Evolutionary conservation across 2,888 invertebrate species (phyloP), one percentile per base, ranked within the genome.

Genomic region (Hyposoter didymator): DNA sequence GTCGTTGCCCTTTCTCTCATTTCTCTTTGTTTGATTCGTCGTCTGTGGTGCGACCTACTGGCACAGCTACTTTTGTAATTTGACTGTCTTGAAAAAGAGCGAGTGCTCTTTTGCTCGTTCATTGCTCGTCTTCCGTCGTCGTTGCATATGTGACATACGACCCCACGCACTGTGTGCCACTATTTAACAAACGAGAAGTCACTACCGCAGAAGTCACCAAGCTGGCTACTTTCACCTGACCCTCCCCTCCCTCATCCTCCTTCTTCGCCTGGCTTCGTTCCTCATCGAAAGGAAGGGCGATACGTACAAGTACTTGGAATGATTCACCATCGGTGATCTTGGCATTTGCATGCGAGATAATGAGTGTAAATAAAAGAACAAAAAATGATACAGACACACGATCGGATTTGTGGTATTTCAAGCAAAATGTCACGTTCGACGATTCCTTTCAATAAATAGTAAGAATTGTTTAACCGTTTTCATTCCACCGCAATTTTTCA

Each of bases 161-260:
- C 86, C 86, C 78, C 70, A 79, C 78, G 78, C 84, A 81, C 66
- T 67, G 55, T 75, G 74, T 69, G 78, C 84, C 80, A 78, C 85
- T 64, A 81, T 59, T 70, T 84, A 79, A 59, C 67, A 47, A 59
- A 52, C 66, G 78, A 78, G 83, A 80, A 78, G 55, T 70, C 70
- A 79, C 70, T 70, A 70, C 69, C 70, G 35, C 70, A 70, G 62
- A 70, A 79, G 78, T 79, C 78, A 78, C 76, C 66, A 55, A 52
- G 49, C 69, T 81, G 75, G 78, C 87, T 86, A 88, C 88, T 88
- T 88, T 88, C 88, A 87, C 88, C 88, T 86, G 86, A 86, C 73
- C 81, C 79, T 74, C 80, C 62, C 69, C 59, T 35, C 62, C 69
- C n/a, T 10, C 59, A 2, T 22, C 55, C 43, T 14, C 17, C 55